Base-by-base conservation (phyloP, 35 echinoderm and acorn worm genomes). In the Lytechinus pictus region DNA sequence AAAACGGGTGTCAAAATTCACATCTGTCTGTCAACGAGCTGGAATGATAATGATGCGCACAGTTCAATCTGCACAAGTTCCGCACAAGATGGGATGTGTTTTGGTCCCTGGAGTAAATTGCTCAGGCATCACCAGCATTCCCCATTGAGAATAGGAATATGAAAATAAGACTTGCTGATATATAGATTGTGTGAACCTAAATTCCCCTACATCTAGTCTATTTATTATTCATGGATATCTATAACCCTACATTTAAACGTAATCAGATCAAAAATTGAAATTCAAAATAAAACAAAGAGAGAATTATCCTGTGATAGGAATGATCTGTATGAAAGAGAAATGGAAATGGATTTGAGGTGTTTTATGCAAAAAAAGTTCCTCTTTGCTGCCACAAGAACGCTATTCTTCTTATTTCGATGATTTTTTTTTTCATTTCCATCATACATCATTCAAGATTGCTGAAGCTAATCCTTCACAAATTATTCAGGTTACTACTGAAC, bases 1-100 rank as follows among this genome's bases (percentile, higher is more conserved):
- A 90, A 90, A 90, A 90, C 52, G 12, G 88, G 88, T 90, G 88
- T 90, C 88, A 90, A 90, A 90, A 90, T 90, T 90, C 88, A 90
- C 88, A 90, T 90, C 88, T 90, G 88, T 90, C 29, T 54, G 88
- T 90, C 52, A 90, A 54, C 52, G n/a, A 16, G 11, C 16, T 29
- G 88, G 88, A 90, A 90, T 90, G 88, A 90, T 52, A 90, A 90
- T 90, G 88, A 90, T 13, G 10, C 88, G 28, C 88, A 52, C 88
- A 90, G 88, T 44, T 90, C 52, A 54, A 54, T 54, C 88, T 79
- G 66, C n/a, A 79, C 19, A 1, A 24, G 66, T 79, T 79, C 66
- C 4, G 16, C 66, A 79, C 66, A 79, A 79, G 66, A 24, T 79
- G 66, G 19, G 66, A 79, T 79, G 19, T 79, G 66, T 24, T 79